Conservation (phyloP, 2,113 vertebrate species). For the Calyptommatus sinebrachiatus region DNA sequence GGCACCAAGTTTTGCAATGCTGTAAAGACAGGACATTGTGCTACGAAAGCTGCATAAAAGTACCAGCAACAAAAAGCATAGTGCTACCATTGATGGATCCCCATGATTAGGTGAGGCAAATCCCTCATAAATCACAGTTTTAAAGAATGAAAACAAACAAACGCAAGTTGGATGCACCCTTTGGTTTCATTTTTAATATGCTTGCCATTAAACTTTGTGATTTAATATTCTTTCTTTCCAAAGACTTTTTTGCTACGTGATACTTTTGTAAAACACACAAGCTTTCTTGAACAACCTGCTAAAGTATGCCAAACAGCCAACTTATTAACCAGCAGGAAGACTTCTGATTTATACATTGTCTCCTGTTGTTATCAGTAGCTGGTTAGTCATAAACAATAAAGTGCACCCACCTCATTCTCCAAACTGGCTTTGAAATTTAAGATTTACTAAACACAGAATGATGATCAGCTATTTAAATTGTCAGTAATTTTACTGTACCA, state of each 20-base stretch:
- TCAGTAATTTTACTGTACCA: slow-evolving; percentile 87
- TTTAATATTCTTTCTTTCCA: slow-evolving; percentile 18
- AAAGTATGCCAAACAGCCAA: slow-evolving; percentile 44
- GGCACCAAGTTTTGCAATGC: too few relatives aligned
- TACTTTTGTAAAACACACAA: slow-evolving; percentile 38
- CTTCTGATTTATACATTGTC: slow-evolving; percentile 61
- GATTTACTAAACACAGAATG: slow-evolving; percentile 87
- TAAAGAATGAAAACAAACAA: too few relatives aligned
- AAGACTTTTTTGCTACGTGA: slow-evolving; percentile 29
- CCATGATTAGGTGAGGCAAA: too few relatives aligned
- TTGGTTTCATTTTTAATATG: too few relatives aligned
- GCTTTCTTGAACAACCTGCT: slow-evolving; percentile 43
- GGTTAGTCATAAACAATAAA: slow-evolving; percentile 74
- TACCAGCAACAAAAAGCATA: too few relatives aligned
- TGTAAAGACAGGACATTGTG: too few relatives aligned
- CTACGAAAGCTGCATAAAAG: too few relatives aligned
- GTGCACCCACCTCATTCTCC: slow-evolving; percentile 76
- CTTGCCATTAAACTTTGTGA: slow-evolving; percentile 17
- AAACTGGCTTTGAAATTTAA: slow-evolving; percentile 82
- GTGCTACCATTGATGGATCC: too few relatives aligned
- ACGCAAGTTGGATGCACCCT: too few relatives aligned
- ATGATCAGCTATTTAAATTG: slow-evolving; percentile 86
- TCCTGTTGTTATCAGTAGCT: slow-evolving; percentile 59
- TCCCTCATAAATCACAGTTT: too few relatives aligned
- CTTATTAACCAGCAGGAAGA: slow-evolving; percentile 51